Evolutionary conservation across 92 coral and sea anemone species (phyloP).

Genomic region (Scolanthus callimorphus): DNA sequence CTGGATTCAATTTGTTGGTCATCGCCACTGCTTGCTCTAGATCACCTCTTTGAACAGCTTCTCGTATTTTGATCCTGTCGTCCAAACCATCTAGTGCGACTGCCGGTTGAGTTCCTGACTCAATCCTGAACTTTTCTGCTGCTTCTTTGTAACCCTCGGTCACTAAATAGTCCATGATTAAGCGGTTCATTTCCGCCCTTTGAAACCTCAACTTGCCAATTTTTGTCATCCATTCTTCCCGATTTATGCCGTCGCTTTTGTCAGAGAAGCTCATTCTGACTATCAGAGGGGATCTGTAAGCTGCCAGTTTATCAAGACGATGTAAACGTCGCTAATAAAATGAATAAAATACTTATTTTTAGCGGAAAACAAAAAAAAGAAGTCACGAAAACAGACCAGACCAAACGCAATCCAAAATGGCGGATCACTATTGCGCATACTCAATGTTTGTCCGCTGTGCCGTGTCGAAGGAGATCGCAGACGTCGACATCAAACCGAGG

Average conservation of each 20-base stretch:
- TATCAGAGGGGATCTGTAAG: constrained; percentile 20
- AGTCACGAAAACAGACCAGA: background rate
- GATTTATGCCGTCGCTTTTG: constrained; percentile 73
- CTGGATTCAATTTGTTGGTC: constrained; percentile 94
- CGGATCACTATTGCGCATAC: constrained; percentile 18
- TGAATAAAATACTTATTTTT: background rate
- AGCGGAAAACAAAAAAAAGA: constrained; percentile 1
- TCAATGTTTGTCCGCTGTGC: constrained; percentile 5
- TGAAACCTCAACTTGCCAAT: constrained; percentile 78
- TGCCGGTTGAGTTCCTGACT: constrained; percentile 89
- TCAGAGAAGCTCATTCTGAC: constrained; percentile 86
- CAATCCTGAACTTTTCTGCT: constrained; percentile 95
- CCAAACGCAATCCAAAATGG: constrained; percentile 43
- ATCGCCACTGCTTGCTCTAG: constrained; percentile 87
- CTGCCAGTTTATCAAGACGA: constrained; percentile 33
- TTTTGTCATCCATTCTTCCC: constrained; percentile 97
- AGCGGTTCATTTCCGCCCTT: constrained; percentile 92
- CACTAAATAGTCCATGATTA: constrained; percentile 98
- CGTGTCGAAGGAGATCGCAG: constrained; percentile 25
- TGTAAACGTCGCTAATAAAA: background rate
- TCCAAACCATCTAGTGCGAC: constrained; percentile 87
- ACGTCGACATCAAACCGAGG: constrained; percentile 42
- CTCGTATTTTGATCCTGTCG: constrained; percentile 91
- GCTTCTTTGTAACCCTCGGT: constrained; percentile 99
- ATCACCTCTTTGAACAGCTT: constrained; percentile 95